Percentiles rank a stretch among this genome's conserved stretches.
phyloP scores from a whole-genome alignment of 2,797 vertebrate species.

The Urophycis tenuis region DNA sequence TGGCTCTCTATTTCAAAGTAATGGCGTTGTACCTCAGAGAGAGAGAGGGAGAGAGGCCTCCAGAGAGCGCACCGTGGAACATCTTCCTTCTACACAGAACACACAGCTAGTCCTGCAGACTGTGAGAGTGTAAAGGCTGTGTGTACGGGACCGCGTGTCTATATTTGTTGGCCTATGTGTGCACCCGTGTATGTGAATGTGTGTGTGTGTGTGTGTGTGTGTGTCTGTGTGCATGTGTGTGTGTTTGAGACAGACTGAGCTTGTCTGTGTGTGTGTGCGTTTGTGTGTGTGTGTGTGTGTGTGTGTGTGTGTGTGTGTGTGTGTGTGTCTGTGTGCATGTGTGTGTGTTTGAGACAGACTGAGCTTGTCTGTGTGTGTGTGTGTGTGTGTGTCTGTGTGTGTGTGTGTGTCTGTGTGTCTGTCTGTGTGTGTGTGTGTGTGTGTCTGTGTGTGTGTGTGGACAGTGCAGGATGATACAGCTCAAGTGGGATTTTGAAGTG shows the following conservation, averaged over 20 bases:
- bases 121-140: too few relatives aligned
- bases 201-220: slow-evolving; percentile 1
- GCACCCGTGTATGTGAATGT: neutral
- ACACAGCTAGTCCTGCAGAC: too few relatives aligned
- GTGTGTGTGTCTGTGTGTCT: slow-evolving; percentile 9
- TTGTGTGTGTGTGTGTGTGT: slow-evolving; percentile 14
- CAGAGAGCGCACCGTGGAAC: neutral
- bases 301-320: slow-evolving; percentile 16
- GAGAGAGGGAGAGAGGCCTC: neutral
- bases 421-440: neutral
- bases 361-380: slow-evolving; percentile 16
- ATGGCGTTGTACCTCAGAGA: neutral
- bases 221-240: too few relatives aligned
- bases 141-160: neutral
- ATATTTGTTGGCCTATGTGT: too few relatives aligned
- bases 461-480: neutral
- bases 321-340: slow-evolving; percentile 13
- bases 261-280: neutral
- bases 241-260: too few relatives aligned
- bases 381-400: slow-evolving; percentile 14
- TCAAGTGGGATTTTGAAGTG: slow-evolving; percentile 20
- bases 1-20: neutral
- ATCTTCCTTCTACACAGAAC: too few relatives aligned
- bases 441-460: neutral
- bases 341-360: slow-evolving; percentile 18